These are phyloP conservation scores for Lordiphosa mommai DNA, from an alignment of 1,140 invertebrate genomes.

Conservation along the genomic window DNA sequence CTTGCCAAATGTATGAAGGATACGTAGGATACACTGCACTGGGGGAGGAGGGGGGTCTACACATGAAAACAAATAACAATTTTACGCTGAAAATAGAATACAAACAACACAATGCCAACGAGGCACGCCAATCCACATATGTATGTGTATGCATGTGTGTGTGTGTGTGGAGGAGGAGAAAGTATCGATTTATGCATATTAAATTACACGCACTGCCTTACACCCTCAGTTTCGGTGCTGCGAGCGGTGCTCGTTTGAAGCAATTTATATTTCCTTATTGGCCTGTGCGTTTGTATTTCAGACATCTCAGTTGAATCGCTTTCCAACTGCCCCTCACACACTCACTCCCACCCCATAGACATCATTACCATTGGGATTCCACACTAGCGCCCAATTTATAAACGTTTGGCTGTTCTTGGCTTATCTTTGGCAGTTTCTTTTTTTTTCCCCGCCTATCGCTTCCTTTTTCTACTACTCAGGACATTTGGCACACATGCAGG, in stretches of 20 bases:
- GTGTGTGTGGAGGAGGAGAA: slow-evolving; percentile 13
- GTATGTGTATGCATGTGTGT: neutral
- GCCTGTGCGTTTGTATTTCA: slow-evolving; percentile 55
- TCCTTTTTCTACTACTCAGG: too few species aligned
- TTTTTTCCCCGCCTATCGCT: neutral
- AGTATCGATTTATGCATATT: slow-evolving; percentile 73
- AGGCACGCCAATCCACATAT: slow-evolving; percentile 21
- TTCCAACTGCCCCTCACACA: neutral
- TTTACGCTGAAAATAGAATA: slow-evolving; percentile 68
- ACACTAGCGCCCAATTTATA: slow-evolving; percentile 68
- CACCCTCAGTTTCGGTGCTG: slow-evolving; percentile 21
- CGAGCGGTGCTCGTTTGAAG: slow-evolving; percentile 35
- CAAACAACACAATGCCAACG: slow-evolving; percentile 48
- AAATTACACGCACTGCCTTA: slow-evolving; percentile 60
- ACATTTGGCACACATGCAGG: too few species aligned
- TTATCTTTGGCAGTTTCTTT: slow-evolving; percentile 44
- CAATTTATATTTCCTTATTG: slow-evolving; percentile 66
- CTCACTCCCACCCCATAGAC: slow-evolving; percentile 9
- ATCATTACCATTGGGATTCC: slow-evolving; percentile 63
- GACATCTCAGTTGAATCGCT: slow-evolving; percentile 56
- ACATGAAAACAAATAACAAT: slow-evolving; percentile 70
- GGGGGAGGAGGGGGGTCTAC: slow-evolving; percentile 7
- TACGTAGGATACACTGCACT: slow-evolving; percentile 2
- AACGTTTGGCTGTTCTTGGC: slow-evolving; percentile 58
- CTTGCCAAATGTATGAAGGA: slow-evolving; percentile 1